Conservation (phyloP, 1,140 invertebrate species). For the Trialeurodes vaporariorum region DNA sequence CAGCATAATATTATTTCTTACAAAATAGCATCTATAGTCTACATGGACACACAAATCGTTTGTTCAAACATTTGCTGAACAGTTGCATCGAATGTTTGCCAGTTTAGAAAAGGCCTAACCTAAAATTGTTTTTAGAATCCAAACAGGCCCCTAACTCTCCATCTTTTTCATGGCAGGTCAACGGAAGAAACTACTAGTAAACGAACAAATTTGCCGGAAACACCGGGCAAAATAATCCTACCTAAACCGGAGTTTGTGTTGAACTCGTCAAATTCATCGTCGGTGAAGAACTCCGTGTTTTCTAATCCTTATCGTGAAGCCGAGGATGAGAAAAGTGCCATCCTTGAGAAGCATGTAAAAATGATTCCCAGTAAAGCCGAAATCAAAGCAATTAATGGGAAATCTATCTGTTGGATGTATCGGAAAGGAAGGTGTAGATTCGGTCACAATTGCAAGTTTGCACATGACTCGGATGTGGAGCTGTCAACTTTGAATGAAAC, state of each 20-base stretch:
- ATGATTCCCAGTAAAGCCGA: conserved; percentile 65
- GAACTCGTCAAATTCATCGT: neutral
- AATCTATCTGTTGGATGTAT: conserved; percentile 89
- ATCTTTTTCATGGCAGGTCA: no score
- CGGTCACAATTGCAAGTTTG: conserved; percentile 84
- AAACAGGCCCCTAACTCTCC: no score
- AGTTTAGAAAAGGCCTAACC: no score
- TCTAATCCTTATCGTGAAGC: conserved; percentile 79
- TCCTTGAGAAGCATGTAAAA: conserved; percentile 87
- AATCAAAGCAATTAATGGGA: conserved; percentile 65
- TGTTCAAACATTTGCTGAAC: no score
- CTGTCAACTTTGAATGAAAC: neutral
- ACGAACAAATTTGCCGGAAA: no score
- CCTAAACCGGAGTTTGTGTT: neutral
- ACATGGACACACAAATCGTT: no score
- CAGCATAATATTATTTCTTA: no score
- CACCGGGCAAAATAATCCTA: neutral
- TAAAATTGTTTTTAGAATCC: no score
- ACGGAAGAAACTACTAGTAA: no score
- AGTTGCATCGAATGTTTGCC: no score
- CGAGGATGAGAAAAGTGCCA: conserved; percentile 73
- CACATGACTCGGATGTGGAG: conserved; percentile 71
- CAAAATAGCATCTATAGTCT: no score
- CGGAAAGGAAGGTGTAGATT: conserved; percentile 79
- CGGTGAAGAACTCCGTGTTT: conserved; percentile 56